Conservation (phyloP, 2,797 vertebrate species). For the Phalanger gymnotis region DNA sequence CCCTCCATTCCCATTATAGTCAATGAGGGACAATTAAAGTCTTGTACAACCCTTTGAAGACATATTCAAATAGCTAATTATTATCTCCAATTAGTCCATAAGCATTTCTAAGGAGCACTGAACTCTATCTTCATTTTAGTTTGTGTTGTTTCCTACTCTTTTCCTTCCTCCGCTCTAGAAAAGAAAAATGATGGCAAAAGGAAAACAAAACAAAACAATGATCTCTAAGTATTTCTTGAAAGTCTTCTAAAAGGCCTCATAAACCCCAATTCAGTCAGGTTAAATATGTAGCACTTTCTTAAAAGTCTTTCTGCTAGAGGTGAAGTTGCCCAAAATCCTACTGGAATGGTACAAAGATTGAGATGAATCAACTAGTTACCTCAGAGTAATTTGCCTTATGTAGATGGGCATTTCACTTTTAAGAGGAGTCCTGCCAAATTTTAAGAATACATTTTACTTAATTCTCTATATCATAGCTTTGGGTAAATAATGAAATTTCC, state of each 20-base stretch:
- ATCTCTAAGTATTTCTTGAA: not conserved
- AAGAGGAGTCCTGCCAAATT: not conserved
- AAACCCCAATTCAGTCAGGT: not conserved
- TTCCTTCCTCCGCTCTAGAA: conserved; percentile 30
- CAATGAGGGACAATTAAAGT: conserved; percentile 35
- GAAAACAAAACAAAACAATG: not conserved
- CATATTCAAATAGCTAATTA: conserved; percentile 33
- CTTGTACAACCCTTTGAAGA: conserved; percentile 47
- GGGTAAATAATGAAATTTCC: not conserved
- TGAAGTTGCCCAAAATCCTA: conserved; percentile 29
- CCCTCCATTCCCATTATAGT: conserved; percentile 49
- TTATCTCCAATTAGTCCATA: conserved; percentile 43
- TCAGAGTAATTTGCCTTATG: conserved; percentile 26
- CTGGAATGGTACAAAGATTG: not conserved
- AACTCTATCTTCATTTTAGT: conserved; percentile 27
- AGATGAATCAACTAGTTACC: conserved; percentile 36
- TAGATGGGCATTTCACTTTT: not conserved
- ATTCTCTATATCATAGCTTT: not conserved
- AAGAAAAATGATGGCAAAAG: not conserved
- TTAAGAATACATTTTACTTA: not conserved
- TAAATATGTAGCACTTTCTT: not conserved
- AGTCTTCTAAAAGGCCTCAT: not conserved
- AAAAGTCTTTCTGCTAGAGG: conserved; percentile 32
- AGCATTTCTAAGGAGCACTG: conserved; percentile 27
- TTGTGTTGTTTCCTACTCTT: not conserved